Evolutionary conservation across 2,113 vertebrate species (phyloP), one percentile per base, ranked within the genome.

Genomic region (Climacteris rufus): DNA sequence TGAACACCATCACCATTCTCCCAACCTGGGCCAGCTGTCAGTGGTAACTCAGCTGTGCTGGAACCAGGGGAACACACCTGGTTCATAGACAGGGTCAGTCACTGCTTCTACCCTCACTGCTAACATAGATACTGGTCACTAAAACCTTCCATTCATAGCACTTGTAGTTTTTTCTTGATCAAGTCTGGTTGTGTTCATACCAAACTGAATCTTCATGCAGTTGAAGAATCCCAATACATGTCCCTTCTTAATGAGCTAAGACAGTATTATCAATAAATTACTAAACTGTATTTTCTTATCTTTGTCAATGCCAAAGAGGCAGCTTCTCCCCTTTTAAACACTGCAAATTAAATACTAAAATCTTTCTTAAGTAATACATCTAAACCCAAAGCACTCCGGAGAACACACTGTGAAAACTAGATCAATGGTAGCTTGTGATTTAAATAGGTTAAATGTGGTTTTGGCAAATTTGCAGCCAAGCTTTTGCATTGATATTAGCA

Each of bases 71-170:
- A 31, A 54, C 2, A 49, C 17, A 19, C 27, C 25, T 63, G 44
- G 39, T 13, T 79, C 49, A 44, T 0, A 3, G 0, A 2, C 52
- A 30, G 39, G 2, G 24, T 6, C 74, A 66, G 7, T 37, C 33
- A 15, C 69, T 54, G 45, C 44, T 50, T 31, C n/a, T 5, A 1
- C 31, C 35, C 33, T 70, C 85, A 15, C 25, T 35, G 10, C 4
- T 31, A 22, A 19, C 6, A 23, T 0, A 2, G 17, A 28, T 2
- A 25, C 1, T 1, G 3, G 5, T 49, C 65, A 45, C 35, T 52
- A 40, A 28, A 75, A 20, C 57, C 22, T 72, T 31, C 31, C 45
- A 14, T 13, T 49, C 13, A 2, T 12, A 56, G 9, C 21, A 54
- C 8, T 2, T 14, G 2, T 5, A 19, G 13, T 4, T 70, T 65